Base-by-base conservation (phyloP, 1,140 invertebrate species). In the Agrilus planipennis region DNA sequence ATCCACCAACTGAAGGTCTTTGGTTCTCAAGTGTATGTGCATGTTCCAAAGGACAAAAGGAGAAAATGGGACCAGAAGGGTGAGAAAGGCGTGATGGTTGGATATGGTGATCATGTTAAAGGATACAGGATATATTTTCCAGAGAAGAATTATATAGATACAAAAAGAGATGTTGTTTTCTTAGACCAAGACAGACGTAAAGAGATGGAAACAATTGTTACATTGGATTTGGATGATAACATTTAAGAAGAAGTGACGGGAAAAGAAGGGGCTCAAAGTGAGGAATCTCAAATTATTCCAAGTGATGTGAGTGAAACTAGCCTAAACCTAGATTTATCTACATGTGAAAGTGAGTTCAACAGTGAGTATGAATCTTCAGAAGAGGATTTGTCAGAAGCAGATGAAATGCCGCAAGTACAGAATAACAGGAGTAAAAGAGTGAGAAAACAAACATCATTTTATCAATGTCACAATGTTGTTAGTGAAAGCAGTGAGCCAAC, bases 11-110 rank as follows among this genome's bases (percentile, higher is more conserved):
- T 63, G 4, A 36, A 52, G 49, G 34, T 50, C 4, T 67, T 67
- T 51, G 64, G 59, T 10, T 46, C 35, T 11, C 44, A 50, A 42
- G 57, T 61, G 5, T 58, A 38, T 39, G 52, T 52, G 9, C 60
- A 63, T 40, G 54, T 65, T 35, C 58, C 59, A 15, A 57, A 62
- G 23, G 45, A 57, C 49, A 55, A 47, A 39, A 51, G 61, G 23
- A 42, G 15, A n/a, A 65, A 64, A 39, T 58, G 50, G 50, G 61
- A 65, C 43, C 23, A 19, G n/a, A 63, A 60, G 49, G 45, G 30
- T 12, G 46, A 55, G 39, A 55, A 46, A 50, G 56, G 50, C 29
- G 43, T 57, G 42, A 50, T 65, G 38, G 49, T 65, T 16, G 62
- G 61, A 1, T 65, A 65, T 46, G 46, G 38, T 16, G 51, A 62